Evolutionary conservation across 2,888 invertebrate species (phyloP), one percentile per base, ranked within the genome.

Genomic region (Rhaphigaster nebulosa): DNA sequence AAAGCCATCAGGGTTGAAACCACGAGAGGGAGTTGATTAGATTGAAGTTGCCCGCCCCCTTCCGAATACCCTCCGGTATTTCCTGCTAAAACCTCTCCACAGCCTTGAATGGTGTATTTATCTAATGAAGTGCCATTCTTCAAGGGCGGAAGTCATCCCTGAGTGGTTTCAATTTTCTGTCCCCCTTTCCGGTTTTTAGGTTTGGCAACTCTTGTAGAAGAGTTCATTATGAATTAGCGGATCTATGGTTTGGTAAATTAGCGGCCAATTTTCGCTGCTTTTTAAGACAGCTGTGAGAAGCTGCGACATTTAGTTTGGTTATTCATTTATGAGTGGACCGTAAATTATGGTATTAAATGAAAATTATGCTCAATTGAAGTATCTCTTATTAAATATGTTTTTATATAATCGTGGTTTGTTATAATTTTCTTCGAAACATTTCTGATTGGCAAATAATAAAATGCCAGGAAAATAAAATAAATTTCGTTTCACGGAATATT

Each of bases 111-210:
- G 84, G 45, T 45, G 84, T 84, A 84, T 84, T 84, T 45, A 84
- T 45, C 84, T 84, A 84, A 84, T 84, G 45, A 84, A 84, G 38
- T 50, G n/a, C 84, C 84, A 50, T 45, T 84, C 84, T 84, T 84
- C 84, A 84, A 84, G 84, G 84, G 84, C 45, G 84, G 84, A 45
- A 26, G 84, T 84, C 84, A 84, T 50, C 45, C 84, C 84, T 84
- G 15, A 50, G 45, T n/a, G 41, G 84, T 50, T 84, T 45, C 84
- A 84, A 84, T 84, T 50, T 50, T 84, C 84, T 84, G 84, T 84
- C 84, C 84, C n/a, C 84, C 41, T 84, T 84, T 84, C 70, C 70
- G 70, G 70, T 38, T 65, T 65, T 65, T 65, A 65, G 65, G 65
- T 65, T 76, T 76, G 70, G 34, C 34, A 76, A 76, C 70, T 38